phyloP scores from a whole-genome alignment of 2,797 vertebrate genomes.

The Parauchenoglanis punctatus region DNA sequence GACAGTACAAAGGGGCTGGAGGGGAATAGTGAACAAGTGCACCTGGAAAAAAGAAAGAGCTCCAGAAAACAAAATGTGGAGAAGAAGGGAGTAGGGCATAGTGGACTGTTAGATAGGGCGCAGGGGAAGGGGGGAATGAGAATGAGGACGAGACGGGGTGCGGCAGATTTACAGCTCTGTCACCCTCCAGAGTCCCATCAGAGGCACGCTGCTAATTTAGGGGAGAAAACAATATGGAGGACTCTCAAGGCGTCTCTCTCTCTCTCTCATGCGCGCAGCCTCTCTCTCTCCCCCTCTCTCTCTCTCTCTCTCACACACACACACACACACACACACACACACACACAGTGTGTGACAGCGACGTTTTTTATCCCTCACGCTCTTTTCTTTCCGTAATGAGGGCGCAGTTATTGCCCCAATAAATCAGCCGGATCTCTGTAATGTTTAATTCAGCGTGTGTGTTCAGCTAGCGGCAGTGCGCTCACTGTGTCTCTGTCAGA shows the following conservation, averaged over 20 bases:
- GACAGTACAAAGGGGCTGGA: background rate
- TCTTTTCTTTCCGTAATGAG: slow-evolving; percentile 96
- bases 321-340: slow-evolving; percentile 53
- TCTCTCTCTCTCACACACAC: background rate
- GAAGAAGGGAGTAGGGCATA: background rate
- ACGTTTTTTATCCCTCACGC: slow-evolving; percentile 77
- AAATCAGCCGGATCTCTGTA: slow-evolving; percentile 97
- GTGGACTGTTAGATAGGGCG: background rate
- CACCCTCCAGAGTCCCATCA: slow-evolving; percentile 83
- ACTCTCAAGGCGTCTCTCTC: slow-evolving; percentile 25
- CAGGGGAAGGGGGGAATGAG: slow-evolving; percentile 10
- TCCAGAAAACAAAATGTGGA: background rate
- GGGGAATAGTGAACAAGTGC: slow-evolving; percentile 19
- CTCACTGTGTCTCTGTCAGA: slow-evolving; percentile 90
- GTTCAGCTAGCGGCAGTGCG: slow-evolving; percentile 93
- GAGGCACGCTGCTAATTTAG: slow-evolving; percentile 91
- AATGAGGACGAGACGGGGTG: slow-evolving; percentile 61
- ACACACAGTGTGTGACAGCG: slow-evolving; percentile 58
- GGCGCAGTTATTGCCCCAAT: slow-evolving; percentile 98
- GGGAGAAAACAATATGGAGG: slow-evolving; percentile 91
- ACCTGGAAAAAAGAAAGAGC: background rate
- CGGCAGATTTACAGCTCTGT: slow-evolving; percentile 89
- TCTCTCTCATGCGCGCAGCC: too few relatives aligned
- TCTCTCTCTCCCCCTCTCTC: background rate
- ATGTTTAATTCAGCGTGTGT: slow-evolving; percentile 99